Evolutionary conservation across 1,140 invertebrate species (phyloP).

Genomic region (Brachionus plicatilis): DNA sequence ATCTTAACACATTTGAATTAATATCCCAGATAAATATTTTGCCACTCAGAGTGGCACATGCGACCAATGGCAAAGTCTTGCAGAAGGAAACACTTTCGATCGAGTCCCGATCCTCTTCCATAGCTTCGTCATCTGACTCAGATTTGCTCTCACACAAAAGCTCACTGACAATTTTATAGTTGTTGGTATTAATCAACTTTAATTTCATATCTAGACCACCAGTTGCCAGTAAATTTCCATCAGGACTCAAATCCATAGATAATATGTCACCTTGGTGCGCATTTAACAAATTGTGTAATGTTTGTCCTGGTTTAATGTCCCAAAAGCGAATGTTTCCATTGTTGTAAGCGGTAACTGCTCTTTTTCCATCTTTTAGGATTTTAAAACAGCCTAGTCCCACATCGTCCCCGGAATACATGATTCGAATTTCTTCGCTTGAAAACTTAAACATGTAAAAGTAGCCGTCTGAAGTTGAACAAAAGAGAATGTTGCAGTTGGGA

Average conservation of each 20-base stretch:
- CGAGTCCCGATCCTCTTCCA: conserved; percentile 1
- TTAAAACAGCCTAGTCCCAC: conserved; percentile 2
- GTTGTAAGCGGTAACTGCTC: background rate
- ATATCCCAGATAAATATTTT: conserved; percentile 34
- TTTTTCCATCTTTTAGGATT: conserved; percentile 37
- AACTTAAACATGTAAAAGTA: conserved; percentile 40
- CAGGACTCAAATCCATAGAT: background rate
- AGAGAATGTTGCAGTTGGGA: conserved; percentile 6
- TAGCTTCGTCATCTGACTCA: background rate
- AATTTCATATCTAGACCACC: conserved; percentile 28
- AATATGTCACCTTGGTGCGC: conserved; percentile 11
- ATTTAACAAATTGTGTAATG: background rate
- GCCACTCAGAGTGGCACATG: conserved; percentile 33
- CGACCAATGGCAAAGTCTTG: background rate
- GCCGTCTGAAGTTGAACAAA: conserved; percentile 18
- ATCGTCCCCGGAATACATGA: conserved; percentile 9
- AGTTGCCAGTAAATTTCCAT: conserved; percentile 22
- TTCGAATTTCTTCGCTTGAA: background rate
- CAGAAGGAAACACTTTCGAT: conserved; percentile 16
- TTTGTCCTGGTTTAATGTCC: conserved; percentile 30
- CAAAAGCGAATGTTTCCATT: conserved; percentile 24
- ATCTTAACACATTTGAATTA: conserved; percentile 1
- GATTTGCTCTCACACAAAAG: background rate
- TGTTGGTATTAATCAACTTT: conserved; percentile 31
- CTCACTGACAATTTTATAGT: conserved; percentile 1